phyloP scores from a whole-genome alignment of 2,888 invertebrate species.

The Pristionchus entomophagus region DNA sequence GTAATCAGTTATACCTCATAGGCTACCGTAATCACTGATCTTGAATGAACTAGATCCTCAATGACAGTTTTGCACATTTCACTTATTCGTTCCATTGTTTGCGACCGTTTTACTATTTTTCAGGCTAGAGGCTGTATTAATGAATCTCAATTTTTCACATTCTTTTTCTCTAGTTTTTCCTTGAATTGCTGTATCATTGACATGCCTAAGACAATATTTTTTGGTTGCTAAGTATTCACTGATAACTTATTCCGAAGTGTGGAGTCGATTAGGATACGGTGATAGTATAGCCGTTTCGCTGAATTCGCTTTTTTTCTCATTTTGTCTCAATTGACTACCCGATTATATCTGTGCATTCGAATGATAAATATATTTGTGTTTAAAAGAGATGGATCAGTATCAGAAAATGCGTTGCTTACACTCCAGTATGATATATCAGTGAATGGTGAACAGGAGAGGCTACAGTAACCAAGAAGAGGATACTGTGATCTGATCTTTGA shows the following conservation, averaged over 20 bases:
- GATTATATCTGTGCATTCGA: slow-evolving; percentile 34
- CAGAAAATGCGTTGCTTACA: neutral
- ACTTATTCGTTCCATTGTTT: neutral
- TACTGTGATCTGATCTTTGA: too few relatives aligned
- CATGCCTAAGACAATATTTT: neutral
- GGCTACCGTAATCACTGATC: neutral
- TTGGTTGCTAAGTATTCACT: too few relatives aligned
- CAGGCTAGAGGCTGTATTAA: slow-evolving; percentile 33
- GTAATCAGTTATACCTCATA: neutral
- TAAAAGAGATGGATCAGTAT: too few relatives aligned
- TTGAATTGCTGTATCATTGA: neutral
- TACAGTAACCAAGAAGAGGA: too few relatives aligned
- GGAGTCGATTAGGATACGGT: too few relatives aligned
- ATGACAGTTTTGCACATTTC: neutral
- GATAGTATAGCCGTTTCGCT: too few relatives aligned
- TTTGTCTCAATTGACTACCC: neutral
- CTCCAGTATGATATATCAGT: neutral
- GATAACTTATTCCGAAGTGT: too few relatives aligned
- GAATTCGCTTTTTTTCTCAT: neutral
- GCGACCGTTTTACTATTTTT: neutral
- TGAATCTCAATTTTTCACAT: neutral
- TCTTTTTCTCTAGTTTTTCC: neutral
- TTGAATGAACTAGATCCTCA: neutral
- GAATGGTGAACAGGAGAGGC: too few relatives aligned
- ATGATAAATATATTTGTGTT: neutral